phyloP scores from a whole-genome alignment of 2,113 vertebrate species.

The Peromyscus leucopus region DNA sequence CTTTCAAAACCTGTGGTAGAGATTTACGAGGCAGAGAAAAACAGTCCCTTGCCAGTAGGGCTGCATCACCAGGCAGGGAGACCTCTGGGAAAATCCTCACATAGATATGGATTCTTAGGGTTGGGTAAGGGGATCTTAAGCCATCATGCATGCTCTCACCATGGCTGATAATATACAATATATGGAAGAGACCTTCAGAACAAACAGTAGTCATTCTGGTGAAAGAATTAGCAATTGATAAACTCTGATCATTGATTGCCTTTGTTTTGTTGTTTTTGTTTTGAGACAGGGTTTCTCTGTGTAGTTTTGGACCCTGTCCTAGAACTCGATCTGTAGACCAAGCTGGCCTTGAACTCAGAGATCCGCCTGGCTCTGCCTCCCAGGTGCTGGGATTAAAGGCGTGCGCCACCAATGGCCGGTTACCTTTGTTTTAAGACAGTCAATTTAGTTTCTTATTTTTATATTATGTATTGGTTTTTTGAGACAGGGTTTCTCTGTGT shows the following conservation, averaged over 20 bases:
- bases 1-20: background rate
- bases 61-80: background rate
- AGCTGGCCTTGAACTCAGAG: too few species aligned
- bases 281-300: too few species aligned
- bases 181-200: background rate
- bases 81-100: background rate
- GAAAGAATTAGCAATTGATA: background rate
- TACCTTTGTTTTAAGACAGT: too few species aligned
- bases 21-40: background rate
- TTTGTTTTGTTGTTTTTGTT: background rate
- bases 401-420: too few species aligned
- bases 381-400: too few species aligned
- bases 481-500: too few species aligned
- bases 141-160: background rate
- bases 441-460: too few species aligned
- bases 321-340: too few species aligned
- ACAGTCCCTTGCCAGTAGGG: background rate
- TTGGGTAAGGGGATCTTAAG: background rate
- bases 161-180: background rate
- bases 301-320: too few species aligned
- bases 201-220: background rate
- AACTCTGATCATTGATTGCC: background rate
- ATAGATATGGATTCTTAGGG: background rate
- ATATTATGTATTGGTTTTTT: background rate
- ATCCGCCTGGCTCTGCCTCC: too few species aligned